Conservation (phyloP, 2,113 vertebrate species). For the Phasianus colchicus region DNA sequence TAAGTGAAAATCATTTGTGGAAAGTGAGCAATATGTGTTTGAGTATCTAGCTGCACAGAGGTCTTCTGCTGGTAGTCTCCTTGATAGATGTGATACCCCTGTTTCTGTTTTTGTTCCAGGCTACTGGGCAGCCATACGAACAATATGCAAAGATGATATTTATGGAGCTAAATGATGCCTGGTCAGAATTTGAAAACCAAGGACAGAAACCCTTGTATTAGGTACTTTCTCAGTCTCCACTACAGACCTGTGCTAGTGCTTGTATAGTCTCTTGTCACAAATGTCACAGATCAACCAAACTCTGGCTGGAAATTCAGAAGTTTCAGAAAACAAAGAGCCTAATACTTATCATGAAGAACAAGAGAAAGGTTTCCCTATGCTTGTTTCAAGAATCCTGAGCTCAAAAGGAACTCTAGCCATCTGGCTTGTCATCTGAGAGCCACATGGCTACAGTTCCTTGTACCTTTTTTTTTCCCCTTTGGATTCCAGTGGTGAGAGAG, state of each 20-base stretch:
- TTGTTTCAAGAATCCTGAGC: conserved; percentile 42
- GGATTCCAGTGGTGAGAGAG: conserved; percentile 22
- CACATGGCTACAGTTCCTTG: conserved; percentile 5
- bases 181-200: conserved; percentile 99
- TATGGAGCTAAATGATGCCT: conserved; percentile 99
- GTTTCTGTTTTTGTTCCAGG: conserved; percentile 79
- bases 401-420: conserved; percentile 65
- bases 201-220: conserved; percentile 98
- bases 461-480: conserved; percentile 2
- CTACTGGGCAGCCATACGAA: conserved; percentile 98
- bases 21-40: neutral
- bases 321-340: conserved; percentile 51
- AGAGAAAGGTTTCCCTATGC: conserved; percentile 13
- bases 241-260: conserved; percentile 75
- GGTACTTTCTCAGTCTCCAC: conserved; percentile 65
- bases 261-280: conserved; percentile 72
- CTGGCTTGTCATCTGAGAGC: conserved; percentile 6
- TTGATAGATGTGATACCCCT: conserved; percentile 19
- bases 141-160: conserved; percentile 99
- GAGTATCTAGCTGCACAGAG: neutral
- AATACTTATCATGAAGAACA: conserved; percentile 55
- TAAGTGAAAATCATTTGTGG: neutral
- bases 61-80: neutral
- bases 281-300: conserved; percentile 76
- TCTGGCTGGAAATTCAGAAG: conserved; percentile 57